A percentile compares a stretch with the other conserved stretches of the same genome.
phyloP scores from a whole-genome alignment of 92 coral and sea anemone genomes.

The Diadumene lineata region DNA sequence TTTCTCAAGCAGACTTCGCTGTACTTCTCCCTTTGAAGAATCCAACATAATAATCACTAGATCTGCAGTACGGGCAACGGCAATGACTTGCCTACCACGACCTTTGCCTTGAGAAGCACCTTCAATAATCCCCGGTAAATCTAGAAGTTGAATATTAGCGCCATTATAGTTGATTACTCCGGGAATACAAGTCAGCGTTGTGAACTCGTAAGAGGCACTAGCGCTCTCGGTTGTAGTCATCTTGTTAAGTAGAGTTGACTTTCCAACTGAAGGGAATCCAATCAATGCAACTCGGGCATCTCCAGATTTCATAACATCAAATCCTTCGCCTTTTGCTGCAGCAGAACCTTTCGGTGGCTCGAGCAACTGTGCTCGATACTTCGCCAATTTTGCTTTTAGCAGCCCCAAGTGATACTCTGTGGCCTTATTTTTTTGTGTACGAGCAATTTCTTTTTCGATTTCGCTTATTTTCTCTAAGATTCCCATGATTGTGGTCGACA shows the following conservation, averaged over 20 bases:
- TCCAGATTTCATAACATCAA: constrained; percentile 99
- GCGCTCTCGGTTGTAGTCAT: constrained; percentile 83
- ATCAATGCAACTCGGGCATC: constrained; percentile 97
- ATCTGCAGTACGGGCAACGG: constrained; percentile 97
- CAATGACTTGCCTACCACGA: constrained; percentile 91
- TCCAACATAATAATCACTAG: constrained; percentile 97
- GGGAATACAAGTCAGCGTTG: constrained; percentile 96
- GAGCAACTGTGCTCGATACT: constrained; percentile 91
- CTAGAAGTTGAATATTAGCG: constrained; percentile 93
- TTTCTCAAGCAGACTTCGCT: constrained; percentile 82
- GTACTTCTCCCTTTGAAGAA: constrained; percentile 88
- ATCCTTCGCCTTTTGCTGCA: constrained; percentile 98
- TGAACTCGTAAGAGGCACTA: constrained; percentile 94
- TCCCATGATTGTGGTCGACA: constrained; percentile 57
- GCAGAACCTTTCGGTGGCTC: constrained; percentile 84
- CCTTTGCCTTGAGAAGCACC: constrained; percentile 98
- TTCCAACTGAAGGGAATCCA: constrained; percentile 98
- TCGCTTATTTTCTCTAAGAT: constrained; percentile 92
- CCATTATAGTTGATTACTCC: constrained; percentile 94
- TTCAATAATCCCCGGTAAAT: constrained; percentile 95
- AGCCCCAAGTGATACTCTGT: constrained; percentile 96
- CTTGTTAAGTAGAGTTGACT: constrained; percentile 91
- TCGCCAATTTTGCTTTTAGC: constrained; percentile 95
- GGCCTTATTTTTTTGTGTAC: constrained; percentile 98
- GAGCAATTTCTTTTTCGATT: constrained; percentile 92